Conservation (phyloP, 2,888 invertebrate species). For the Philhelius pedissequus region DNA sequence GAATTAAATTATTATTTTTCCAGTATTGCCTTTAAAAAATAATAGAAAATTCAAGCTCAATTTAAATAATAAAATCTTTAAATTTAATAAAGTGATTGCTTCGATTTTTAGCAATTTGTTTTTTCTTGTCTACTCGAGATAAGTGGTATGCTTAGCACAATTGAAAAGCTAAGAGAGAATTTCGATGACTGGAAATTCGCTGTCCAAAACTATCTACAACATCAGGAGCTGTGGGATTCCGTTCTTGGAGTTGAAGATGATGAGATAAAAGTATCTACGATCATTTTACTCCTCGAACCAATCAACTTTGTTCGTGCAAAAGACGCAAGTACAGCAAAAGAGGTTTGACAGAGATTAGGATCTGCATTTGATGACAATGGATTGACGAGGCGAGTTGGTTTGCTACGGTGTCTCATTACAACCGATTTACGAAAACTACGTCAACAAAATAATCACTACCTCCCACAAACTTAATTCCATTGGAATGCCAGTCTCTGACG, state of each 20-base stretch:
- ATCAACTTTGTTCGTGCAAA: not conserved
- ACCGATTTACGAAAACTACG: not conserved
- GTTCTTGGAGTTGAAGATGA: not conserved
- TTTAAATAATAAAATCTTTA: no score
- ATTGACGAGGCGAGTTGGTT: not conserved
- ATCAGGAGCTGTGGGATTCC: not conserved
- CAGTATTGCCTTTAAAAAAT: no score
- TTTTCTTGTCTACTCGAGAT: no score
- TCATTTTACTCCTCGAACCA: not conserved
- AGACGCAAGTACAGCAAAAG: not conserved
- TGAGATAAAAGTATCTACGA: not conserved
- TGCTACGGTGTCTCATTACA: not conserved
- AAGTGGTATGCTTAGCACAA: not conserved
- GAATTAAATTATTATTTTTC: no score
- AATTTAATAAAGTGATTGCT: no score
- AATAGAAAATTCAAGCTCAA: no score
- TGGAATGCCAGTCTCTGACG: not conserved
- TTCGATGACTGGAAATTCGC: not conserved
- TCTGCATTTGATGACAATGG: not conserved
- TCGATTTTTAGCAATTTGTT: no score
- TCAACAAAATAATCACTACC: not conserved
- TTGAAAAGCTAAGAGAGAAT: no score
- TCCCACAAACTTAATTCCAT: not conserved
- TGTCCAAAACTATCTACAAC: not conserved
- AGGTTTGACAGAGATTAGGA: not conserved